Evolutionary conservation across 2,888 invertebrate species (phyloP).

Genomic region (Drosophila mayaguana): DNA sequence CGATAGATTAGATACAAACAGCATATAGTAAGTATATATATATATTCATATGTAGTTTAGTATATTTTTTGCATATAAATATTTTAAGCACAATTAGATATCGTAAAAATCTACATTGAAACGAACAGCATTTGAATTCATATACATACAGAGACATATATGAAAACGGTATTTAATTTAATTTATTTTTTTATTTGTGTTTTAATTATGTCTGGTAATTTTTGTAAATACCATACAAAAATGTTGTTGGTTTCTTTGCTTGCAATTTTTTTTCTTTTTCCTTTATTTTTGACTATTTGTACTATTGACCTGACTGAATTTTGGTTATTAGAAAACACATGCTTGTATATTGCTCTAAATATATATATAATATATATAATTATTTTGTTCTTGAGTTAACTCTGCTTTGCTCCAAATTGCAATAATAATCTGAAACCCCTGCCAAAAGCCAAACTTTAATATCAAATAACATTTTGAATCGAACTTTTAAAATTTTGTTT

Average conservation of each 20-base stretch:
- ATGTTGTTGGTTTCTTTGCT: slow-evolving; percentile 47
- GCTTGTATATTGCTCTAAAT: slow-evolving; percentile 35
- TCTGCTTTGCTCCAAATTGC: slow-evolving; percentile 24
- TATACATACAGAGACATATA: slow-evolving; percentile 14
- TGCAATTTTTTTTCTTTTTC: slow-evolving; percentile 32
- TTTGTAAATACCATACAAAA: slow-evolving; percentile 72
- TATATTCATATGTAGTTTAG: slow-evolving; percentile 27
- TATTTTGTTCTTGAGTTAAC: slow-evolving; percentile 9
- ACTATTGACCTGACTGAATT: slow-evolving; percentile 62
- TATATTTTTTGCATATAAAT: slow-evolving; percentile 32
- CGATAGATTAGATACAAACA: slow-evolving; percentile 38
- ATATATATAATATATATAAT: slow-evolving; percentile 25
- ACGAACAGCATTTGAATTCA: slow-evolving; percentile 20
- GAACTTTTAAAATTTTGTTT: neutral
- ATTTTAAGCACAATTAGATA: slow-evolving; percentile 74
- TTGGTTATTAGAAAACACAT: slow-evolving; percentile 19
- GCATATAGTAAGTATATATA: slow-evolving; percentile 16
- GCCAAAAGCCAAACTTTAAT: slow-evolving; percentile 23
- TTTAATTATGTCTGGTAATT: slow-evolving; percentile 12
- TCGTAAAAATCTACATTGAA: slow-evolving; percentile 71
- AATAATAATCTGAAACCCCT: slow-evolving; percentile 63
- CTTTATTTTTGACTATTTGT: slow-evolving; percentile 53
- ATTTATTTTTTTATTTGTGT: slow-evolving; percentile 1
- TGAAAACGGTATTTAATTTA: neutral
- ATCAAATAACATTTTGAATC: slow-evolving; percentile 12